Evolutionary conservation across 2,888 invertebrate species (phyloP).

Genomic region (Synergus gifuensis): DNA sequence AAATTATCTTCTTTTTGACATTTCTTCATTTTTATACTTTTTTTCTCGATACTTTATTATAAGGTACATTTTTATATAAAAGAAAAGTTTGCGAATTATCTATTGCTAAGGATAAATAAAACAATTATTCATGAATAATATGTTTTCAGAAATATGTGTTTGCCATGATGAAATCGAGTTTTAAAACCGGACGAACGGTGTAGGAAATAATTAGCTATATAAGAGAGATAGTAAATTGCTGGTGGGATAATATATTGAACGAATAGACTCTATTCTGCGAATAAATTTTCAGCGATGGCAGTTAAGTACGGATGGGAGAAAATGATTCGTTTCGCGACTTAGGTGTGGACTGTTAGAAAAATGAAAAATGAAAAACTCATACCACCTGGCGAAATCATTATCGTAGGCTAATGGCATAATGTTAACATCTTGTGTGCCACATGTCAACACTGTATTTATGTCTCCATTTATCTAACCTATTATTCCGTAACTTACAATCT

Average conservation of each 20-base stretch:
- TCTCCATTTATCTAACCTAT: conserved; percentile 12
- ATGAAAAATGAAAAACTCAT: conserved; percentile 8
- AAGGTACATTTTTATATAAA: no score
- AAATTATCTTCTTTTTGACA: no score
- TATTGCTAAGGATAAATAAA: not conserved
- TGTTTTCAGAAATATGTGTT: not conserved
- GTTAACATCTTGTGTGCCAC: conserved; percentile 11
- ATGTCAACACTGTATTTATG: not conserved
- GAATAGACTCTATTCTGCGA: conserved; percentile 1
- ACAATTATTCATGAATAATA: not conserved
- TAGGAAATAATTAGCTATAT: conserved; percentile 17
- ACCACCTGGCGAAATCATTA: conserved; percentile 24
- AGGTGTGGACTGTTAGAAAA: conserved; percentile 13
- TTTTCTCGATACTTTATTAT: no score
- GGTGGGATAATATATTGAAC: conserved; percentile 11
- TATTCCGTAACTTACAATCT: conserved; percentile 4
- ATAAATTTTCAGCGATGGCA: not conserved
- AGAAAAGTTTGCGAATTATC: not conserved
- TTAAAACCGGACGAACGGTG: not conserved
- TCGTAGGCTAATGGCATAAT: not conserved
- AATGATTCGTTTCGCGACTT: not conserved
- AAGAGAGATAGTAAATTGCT: not conserved
- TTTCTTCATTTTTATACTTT: no score
- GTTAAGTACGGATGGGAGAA: not conserved
- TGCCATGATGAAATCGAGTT: not conserved